Conservation (phyloP, 2,888 invertebrate genomes). For the Eupithecia pulchellata region DNA sequence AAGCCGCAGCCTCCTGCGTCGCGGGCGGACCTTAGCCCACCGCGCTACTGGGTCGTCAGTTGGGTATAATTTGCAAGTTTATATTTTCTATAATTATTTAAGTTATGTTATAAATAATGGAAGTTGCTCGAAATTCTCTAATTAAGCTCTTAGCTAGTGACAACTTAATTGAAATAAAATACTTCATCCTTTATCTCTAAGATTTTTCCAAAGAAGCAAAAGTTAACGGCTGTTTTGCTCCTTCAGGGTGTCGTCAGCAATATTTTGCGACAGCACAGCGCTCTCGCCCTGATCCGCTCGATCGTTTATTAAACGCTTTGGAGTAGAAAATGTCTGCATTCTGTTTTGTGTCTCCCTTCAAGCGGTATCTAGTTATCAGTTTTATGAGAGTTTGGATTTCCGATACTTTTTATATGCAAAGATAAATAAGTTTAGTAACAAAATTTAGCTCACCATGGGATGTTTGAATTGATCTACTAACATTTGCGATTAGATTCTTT, state of each 20-base stretch:
- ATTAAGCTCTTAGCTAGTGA: neutral
- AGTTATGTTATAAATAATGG: no score
- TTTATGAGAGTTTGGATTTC: slow-evolving; percentile 1
- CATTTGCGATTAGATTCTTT: no score
- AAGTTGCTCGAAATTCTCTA: no score
- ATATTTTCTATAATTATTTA: no score
- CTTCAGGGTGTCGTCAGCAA: neutral
- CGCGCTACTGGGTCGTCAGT: no score
- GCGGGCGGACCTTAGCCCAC: no score
- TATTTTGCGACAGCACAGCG: neutral
- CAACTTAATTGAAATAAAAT: neutral
- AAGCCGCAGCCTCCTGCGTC: no score
- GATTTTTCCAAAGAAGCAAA: neutral
- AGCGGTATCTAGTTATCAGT: neutral
- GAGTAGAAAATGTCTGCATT: slow-evolving; percentile 4
- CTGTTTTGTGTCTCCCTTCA: neutral
- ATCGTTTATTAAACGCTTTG: slow-evolving; percentile 4
- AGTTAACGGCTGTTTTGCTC: neutral
- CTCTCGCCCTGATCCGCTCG: neutral
- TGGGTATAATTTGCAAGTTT: no score
- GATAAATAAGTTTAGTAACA: neutral
- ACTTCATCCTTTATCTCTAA: neutral
- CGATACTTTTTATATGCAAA: neutral
- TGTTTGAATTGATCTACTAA: no score
- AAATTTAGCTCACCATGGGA: neutral